A percentile compares a stretch with the other conserved stretches of the same genome.
Conservation (phyloP, 1,140 invertebrate species). For the Brachionus angularis region DNA sequence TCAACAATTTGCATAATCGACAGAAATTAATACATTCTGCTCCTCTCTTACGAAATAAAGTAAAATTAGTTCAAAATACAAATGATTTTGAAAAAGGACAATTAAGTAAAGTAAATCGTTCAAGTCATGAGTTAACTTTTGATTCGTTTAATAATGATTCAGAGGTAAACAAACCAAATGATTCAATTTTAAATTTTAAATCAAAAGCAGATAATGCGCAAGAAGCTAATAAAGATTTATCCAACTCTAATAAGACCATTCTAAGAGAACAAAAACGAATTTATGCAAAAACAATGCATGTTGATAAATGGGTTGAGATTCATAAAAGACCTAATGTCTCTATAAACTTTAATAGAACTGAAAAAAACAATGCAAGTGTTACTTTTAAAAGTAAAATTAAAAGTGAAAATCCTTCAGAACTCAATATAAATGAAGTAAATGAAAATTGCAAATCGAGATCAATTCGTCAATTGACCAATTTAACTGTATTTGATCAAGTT, state of each 20-base stretch:
- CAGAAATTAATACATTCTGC: too few species aligned
- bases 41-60: too few species aligned
- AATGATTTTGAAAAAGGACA: too few species aligned
- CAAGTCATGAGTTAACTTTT: too few species aligned
- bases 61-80: too few species aligned
- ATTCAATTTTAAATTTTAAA: constrained; percentile 1
- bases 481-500: constrained; percentile 7
- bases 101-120: too few species aligned
- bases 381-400: not conserved
- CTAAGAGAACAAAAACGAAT: constrained; percentile 3
- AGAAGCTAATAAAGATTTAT: not conserved
- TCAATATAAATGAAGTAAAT: too few species aligned
- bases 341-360: not conserved
- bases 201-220: not conserved
- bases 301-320: constrained; percentile 9
- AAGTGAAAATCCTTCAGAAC: not conserved
- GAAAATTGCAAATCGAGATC: constrained; percentile 17
- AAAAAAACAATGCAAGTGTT: not conserved
- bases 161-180: too few species aligned
- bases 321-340: not conserved
- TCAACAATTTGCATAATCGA: too few species aligned
- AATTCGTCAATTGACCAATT: not conserved
- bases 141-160: too few species aligned
- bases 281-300: constrained; percentile 6
- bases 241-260: too few species aligned